Evolutionary conservation across 2,113 vertebrate genomes (phyloP), one percentile per base, ranked within the genome.

Genomic region (Pristiophorus japonicus): DNA sequence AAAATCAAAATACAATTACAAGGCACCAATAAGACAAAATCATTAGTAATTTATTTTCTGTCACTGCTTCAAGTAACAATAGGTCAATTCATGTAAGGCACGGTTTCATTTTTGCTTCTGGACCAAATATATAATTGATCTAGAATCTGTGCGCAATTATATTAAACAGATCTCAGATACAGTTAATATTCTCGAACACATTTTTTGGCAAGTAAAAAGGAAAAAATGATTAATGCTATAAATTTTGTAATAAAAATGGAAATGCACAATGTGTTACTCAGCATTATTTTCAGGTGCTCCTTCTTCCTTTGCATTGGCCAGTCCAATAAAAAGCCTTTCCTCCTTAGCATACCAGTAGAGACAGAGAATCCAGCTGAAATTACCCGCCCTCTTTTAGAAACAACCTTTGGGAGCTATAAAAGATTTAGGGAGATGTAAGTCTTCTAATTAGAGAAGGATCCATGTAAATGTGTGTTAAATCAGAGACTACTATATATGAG

Each of bases 41-140:
- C 87, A 59, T 63, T 92, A 7, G 59, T 22, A 92, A 92, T 63
- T 63, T 63, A 63, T 92, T 92, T 91, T 92, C 87, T 59, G 18
- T 92, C 62, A 34, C n/a, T 20, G 88, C n/a, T 63, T 65, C 59
- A 16, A n/a, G 38, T 20, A 81, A 45, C 38, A 78, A 78, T 3
- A 90, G 59, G 62, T 92, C 59, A 65, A 38, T 1, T n/a, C 65
- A 63, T 38, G 34, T 92, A 38, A 65, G 88, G 88, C 55, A 91
- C 88, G n/a, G 34, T 92, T 81, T 92, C 18, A 92, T 38, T 22
- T 63, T 63, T 90, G 87, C 87, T 90, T 90, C 16, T n/a, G 45
- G 12, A 59, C 16, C 30, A n/a, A 22, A 38, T 42, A 27, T 34
- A 59, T 59, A 59, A 59, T 1, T 55, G 51, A 16, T 62, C 4